These are phyloP conservation scores for Halesus radiatus DNA, from an alignment of 1,140 invertebrate genomes.

Conservation along the genomic window DNA sequence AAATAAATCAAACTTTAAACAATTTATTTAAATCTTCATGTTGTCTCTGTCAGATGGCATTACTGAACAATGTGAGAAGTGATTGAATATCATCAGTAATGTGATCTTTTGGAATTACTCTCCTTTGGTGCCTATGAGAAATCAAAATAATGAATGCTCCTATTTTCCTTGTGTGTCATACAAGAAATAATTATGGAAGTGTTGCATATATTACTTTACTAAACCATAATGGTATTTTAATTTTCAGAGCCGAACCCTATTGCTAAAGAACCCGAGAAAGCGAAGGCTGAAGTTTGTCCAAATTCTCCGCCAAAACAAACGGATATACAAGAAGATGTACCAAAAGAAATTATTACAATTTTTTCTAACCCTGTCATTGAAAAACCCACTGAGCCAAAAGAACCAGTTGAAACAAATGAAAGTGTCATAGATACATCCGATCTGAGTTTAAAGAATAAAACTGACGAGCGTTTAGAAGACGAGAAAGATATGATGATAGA, in stretches of 20 bases:
- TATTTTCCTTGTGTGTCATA: no score
- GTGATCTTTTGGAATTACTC: no score
- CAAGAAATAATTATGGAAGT: no score
- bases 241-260: constrained; percentile 5
- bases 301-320: constrained; percentile 4
- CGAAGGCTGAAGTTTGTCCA: not conserved
- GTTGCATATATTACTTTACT: not conserved
- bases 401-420: not conserved
- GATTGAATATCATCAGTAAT: no score
- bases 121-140: no score
- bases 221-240: not conserved
- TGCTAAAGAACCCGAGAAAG: not conserved
- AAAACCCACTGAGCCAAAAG: not conserved
- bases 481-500: not conserved
- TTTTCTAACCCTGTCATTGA: not conserved
- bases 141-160: no score
- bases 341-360: not conserved
- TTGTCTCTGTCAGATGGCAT: no score
- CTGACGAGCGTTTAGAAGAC: not conserved
- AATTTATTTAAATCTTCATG: no score
- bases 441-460: not conserved
- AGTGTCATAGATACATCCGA: not conserved
- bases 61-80: no score
- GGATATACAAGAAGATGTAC: not conserved
- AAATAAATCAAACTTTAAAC: no score